Evolutionary conservation across 2,888 invertebrate genomes (phyloP).

Genomic region (Ennomos erosarius): DNA sequence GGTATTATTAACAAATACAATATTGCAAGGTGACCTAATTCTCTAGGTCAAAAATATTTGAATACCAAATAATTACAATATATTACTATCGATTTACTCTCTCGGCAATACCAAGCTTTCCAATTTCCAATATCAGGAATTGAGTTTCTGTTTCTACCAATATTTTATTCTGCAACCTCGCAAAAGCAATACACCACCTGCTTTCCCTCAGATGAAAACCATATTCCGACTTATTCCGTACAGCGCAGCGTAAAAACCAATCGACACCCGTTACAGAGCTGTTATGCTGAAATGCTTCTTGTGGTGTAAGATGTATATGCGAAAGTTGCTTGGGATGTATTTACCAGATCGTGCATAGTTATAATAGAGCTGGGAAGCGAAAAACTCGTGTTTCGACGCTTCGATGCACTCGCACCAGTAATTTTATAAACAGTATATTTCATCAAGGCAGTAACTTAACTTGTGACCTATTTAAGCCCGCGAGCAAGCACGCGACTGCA

Average conservation of each 20-base stretch:
- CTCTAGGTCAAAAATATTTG: too few species aligned
- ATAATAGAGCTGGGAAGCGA: conserved; percentile 49
- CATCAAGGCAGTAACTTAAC: conserved; percentile 25
- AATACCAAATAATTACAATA: neutral
- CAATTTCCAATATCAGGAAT: conserved; percentile 27
- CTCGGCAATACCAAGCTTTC: conserved; percentile 23
- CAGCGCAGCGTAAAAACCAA: conserved; percentile 64
- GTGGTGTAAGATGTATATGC: conserved; percentile 40
- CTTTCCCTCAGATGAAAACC: conserved; percentile 71
- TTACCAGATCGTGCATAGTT: conserved; percentile 41
- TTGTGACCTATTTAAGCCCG: conserved; percentile 15
- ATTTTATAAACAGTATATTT: conserved; percentile 28
- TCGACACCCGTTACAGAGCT: conserved; percentile 48
- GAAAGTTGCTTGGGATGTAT: conserved; percentile 36
- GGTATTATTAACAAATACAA: neutral
- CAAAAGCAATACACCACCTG: conserved; percentile 57
- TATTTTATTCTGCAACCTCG: conserved; percentile 39
- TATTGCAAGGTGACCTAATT: neutral
- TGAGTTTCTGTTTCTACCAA: conserved; percentile 28
- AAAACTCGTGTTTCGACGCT: conserved; percentile 58
- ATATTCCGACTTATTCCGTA: conserved; percentile 67
- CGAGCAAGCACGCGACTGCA: conserved; percentile 7
- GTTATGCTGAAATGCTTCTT: conserved; percentile 39
- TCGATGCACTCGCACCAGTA: conserved; percentile 51
- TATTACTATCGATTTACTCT: neutral